Evolutionary conservation across 2,797 vertebrate species (phyloP), one percentile per base, ranked within the genome.

Genomic region (Chiroxiphia lanceolata): DNA sequence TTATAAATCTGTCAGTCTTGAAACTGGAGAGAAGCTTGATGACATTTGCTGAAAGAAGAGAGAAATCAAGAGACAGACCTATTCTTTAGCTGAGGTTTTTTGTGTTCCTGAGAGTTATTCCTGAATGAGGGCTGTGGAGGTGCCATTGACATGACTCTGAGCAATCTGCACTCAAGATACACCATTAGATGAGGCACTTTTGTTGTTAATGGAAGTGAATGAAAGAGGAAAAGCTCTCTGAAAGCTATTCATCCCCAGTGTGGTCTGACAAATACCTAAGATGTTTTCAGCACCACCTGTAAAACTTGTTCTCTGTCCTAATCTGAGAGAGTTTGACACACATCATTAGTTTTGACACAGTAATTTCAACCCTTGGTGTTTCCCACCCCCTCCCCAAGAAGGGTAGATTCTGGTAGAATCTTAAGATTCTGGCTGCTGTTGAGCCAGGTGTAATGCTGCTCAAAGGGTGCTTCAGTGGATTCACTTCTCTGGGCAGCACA

Each of bases 181-280:
- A 44, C 80, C 45, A 33, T 95, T 80, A 95, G 90, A 93, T 87
- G 81, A 64, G 90, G n/a, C 34, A 16, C 83, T 96, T 90, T 33
- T 93, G 75, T 92, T 95, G 93, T 93, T 94, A 95, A 89, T 93
- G 92, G 87, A 64, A 88, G 79, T 75, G 90, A 90, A 82, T 84
- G 86, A 81, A 95, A 82, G 81, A 87, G 64, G 54, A 74, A 81
- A 70, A 84, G 86, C 94, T 94, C 83, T 90, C 61, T 57, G 85
- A 87, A 90, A 95, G 82, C 90, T 93, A 8, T 93, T 94, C 81
- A 57, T 89, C 45, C 70, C 47, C 76, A 60, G 0, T 78, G 76
- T 95, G 80, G 56, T 65, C 79, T 92, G 81, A 87, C 93, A 89
- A 29, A 56, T 89, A 95, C 77, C 67, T n/a, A 75, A 87, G 81